Conservation (phyloP, 2,888 invertebrate genomes). For the Lamellibrachia columna region DNA sequence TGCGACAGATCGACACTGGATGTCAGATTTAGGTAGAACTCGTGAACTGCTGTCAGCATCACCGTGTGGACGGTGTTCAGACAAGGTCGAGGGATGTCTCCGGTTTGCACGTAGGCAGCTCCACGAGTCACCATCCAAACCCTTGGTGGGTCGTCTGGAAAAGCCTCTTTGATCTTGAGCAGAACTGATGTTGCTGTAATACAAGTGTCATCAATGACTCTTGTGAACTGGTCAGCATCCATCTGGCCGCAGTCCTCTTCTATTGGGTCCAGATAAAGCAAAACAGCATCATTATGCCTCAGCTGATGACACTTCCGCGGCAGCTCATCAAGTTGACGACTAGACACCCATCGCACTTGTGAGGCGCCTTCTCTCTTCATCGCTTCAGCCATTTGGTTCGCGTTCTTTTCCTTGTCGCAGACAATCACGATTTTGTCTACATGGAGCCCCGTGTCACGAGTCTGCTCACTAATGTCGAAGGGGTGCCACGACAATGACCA, state of each 20-base stretch:
- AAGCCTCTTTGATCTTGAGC: neutral
- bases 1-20: neutral
- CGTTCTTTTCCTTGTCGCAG: neutral
- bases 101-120: neutral
- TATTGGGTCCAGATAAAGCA: neutral
- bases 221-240: neutral
- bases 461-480: neutral
- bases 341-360: neutral
- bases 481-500: neutral
- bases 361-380: neutral
- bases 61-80: neutral
- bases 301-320: neutral
- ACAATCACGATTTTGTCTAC: neutral
- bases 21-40: neutral
- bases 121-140: neutral
- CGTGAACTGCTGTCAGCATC: neutral
- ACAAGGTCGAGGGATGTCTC: neutral
- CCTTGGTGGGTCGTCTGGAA: neutral
- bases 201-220: neutral
- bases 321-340: neutral
- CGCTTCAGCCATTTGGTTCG: neutral
- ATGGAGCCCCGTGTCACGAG: neutral
- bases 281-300: neutral
- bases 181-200: neutral
- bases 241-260: conserved; percentile 11